These are phyloP conservation scores for Thymallus thymallus DNA, from an alignment of 2,113 vertebrate species.

Conservation along the genomic window DNA sequence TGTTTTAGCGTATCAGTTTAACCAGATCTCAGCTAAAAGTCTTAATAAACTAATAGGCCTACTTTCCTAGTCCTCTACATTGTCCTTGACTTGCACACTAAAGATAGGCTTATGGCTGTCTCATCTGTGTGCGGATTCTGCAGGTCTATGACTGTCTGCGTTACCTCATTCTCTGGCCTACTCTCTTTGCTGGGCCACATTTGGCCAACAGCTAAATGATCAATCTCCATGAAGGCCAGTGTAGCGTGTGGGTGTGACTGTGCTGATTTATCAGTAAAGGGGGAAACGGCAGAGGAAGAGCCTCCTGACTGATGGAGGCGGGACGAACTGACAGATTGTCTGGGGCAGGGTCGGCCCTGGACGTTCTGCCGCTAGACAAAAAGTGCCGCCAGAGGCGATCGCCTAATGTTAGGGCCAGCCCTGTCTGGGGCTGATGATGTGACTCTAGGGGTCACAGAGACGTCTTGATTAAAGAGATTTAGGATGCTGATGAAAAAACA, in stretches of 20 bases:
- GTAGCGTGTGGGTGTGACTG: background rate
- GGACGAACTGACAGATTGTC: slow-evolving; percentile 35
- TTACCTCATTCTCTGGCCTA: slow-evolving; percentile 12
- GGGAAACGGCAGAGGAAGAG: slow-evolving; percentile 27
- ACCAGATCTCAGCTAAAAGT: too few species aligned
- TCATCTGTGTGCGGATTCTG: background rate
- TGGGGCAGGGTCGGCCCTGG: too few species aligned
- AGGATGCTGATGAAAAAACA: slow-evolving; percentile 26
- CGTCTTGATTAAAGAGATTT: slow-evolving; percentile 17
- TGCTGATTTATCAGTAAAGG: slow-evolving; percentile 34
- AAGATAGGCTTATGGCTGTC: too few species aligned
- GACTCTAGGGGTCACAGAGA: slow-evolving; percentile 4
- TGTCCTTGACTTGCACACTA: too few species aligned
- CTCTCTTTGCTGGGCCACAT: slow-evolving; percentile 17
- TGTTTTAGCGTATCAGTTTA: too few species aligned
- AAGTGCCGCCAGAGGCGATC: too few species aligned
- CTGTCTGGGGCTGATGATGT: slow-evolving; percentile 33
- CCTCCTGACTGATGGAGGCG: slow-evolving; percentile 22
- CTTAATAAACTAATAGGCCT: too few species aligned
- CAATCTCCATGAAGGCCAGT: too few species aligned
- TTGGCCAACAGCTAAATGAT: slow-evolving; percentile 43
- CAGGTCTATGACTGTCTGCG: slow-evolving; percentile 1
- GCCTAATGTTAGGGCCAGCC: too few species aligned
- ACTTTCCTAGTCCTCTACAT: too few species aligned
- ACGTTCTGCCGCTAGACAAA: too few species aligned